phyloP scores from a whole-genome alignment of 2,113 vertebrate species.

The Syngnathus typhle region DNA sequence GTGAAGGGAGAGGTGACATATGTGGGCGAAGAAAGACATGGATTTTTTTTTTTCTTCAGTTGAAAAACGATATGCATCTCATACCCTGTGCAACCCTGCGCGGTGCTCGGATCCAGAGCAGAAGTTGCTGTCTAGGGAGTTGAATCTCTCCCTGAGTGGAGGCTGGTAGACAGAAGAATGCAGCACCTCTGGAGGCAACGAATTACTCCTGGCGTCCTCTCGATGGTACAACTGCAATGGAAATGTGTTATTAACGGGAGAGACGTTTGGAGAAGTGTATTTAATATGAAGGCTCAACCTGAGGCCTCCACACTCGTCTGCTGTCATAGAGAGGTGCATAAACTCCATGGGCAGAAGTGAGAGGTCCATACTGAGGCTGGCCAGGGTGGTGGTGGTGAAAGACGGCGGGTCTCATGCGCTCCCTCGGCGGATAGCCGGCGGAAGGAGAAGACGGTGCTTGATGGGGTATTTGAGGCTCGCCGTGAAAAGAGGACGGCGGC shows the following conservation, averaged over 20 bases:
- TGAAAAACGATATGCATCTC: not conserved
- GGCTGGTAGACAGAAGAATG: constrained; percentile 88
- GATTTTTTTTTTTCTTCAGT: constrained; percentile 1
- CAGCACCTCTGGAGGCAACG: constrained; percentile 90
- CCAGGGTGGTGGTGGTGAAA: constrained; percentile 77
- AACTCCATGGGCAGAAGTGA: constrained; percentile 81
- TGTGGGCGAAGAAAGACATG: constrained; percentile 46
- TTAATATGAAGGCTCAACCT: constrained; percentile 39
- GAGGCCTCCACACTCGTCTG: constrained; percentile 90
- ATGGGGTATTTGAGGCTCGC: constrained; percentile 45
- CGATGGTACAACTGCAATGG: constrained; percentile 80
- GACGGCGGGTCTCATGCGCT: constrained; percentile 76
- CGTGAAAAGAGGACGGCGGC: constrained; percentile 71
- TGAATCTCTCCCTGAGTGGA: constrained; percentile 88
- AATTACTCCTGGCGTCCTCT: constrained; percentile 92
- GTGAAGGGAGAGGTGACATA: constrained; percentile 41
- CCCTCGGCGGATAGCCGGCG: constrained; percentile 79
- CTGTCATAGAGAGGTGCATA: constrained; percentile 93
- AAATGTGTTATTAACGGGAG: not conserved
- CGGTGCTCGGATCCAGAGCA: constrained; percentile 83
- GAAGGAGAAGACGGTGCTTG: constrained; percentile 70
- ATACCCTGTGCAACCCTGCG: constrained; percentile 81
- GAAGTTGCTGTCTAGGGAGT: constrained; percentile 90
- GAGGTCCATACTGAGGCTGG: constrained; percentile 74
- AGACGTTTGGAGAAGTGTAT: not conserved